Evolutionary conservation across 2,113 vertebrate genomes (phyloP).

Genomic region (Emydura subglobosa): DNA sequence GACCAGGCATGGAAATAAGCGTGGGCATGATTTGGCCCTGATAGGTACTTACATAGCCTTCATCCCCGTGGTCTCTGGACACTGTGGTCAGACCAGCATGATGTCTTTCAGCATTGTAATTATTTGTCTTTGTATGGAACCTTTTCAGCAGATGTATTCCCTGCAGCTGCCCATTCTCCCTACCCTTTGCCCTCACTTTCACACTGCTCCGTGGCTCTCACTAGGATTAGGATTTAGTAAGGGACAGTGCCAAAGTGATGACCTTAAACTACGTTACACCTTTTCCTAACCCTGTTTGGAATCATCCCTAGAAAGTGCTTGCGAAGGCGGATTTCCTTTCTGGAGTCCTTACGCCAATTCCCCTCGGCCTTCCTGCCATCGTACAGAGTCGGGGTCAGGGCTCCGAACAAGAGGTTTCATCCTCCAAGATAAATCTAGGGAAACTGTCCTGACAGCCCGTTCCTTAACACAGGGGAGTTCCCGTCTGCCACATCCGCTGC

Average conservation of each 20-base stretch:
- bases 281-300: background rate
- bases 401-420: background rate
- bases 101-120: background rate
- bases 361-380: background rate
- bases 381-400: background rate
- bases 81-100: background rate
- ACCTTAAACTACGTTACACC: background rate
- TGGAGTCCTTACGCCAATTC: background rate
- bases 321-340: background rate
- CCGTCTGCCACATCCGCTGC: background rate
- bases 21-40: background rate
- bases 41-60: fast-evolving
- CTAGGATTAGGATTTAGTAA: background rate
- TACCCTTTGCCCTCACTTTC: background rate
- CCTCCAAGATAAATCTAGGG: background rate
- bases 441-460: background rate
- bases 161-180: background rate
- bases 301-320: background rate
- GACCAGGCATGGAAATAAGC: background rate
- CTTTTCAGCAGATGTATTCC: background rate
- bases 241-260: background rate
- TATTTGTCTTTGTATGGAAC: background rate
- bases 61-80: background rate
- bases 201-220: too few species aligned
- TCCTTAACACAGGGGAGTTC: background rate